phyloP scores from a whole-genome alignment of 2,113 vertebrate genomes.

The Deroptyus accipitrinus region DNA sequence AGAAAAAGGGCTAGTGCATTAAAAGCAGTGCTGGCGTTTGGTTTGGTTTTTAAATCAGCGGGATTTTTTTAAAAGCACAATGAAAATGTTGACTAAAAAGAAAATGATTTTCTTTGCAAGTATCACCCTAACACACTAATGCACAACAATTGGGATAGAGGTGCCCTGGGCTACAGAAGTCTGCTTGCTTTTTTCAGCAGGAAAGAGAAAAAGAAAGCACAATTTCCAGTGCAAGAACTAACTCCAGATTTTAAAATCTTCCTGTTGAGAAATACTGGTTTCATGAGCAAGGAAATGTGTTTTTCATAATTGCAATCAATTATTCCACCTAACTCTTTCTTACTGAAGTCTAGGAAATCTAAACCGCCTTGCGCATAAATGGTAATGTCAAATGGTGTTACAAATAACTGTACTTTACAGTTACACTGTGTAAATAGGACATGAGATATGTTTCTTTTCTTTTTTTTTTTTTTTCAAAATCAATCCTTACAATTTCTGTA shows the following conservation, averaged over 20 bases:
- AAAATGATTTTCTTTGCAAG: background rate
- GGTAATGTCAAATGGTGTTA: background rate
- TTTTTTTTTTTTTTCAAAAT: background rate
- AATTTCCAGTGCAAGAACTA: background rate
- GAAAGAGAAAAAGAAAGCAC: background rate
- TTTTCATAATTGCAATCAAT: background rate
- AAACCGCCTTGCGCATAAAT: background rate
- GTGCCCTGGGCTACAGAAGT: background rate
- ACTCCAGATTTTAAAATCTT: slow-evolving; percentile 13
- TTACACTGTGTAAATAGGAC: background rate
- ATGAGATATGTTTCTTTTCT: background rate
- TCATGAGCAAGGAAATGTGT: background rate
- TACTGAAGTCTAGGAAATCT: background rate
- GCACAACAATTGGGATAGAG: background rate
- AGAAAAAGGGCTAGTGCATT: background rate
- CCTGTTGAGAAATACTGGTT: slow-evolving; percentile 19
- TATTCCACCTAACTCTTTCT: background rate
- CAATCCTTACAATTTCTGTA: background rate
- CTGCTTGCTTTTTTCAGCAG: background rate
- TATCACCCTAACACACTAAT: background rate
- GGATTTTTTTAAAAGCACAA: background rate
- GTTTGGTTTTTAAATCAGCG: background rate
- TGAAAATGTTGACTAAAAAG: background rate
- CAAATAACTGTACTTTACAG: background rate
- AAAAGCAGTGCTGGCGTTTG: background rate